Percentiles rank a stretch among this genome's conserved stretches.
Conservation (phyloP, 1,140 invertebrate species). For the Leguminivora glycinivorella region DNA sequence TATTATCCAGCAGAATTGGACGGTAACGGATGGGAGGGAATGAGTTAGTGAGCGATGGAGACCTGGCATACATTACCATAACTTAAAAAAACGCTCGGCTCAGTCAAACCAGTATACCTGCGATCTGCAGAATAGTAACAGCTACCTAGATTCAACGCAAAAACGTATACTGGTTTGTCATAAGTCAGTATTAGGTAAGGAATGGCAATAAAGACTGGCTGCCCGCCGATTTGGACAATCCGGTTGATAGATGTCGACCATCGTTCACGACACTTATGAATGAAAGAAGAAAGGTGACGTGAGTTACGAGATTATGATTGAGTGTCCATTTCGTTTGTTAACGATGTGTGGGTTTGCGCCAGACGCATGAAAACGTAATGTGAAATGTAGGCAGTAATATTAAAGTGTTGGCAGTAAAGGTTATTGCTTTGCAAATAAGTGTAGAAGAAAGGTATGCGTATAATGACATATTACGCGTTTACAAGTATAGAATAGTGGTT, state of each 20-base stretch:
- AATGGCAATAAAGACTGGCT: neutral
- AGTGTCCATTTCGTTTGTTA: neutral
- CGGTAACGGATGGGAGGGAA: conserved; percentile 18
- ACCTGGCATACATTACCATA: neutral
- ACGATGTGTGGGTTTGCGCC: neutral
- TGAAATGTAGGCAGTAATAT: no score
- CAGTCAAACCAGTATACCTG: neutral
- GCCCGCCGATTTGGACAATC: conserved; percentile 2
- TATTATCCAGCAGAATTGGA: conserved; percentile 24
- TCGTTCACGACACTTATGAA: conserved; percentile 9
- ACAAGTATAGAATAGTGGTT: no score
- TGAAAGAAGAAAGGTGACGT: neutral
- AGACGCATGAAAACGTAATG: neutral
- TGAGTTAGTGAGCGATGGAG: conserved; percentile 23
- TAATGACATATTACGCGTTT: no score
- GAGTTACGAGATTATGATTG: conserved; percentile 6
- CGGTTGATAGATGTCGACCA: neutral
- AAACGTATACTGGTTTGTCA: neutral
- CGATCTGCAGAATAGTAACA: neutral
- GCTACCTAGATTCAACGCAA: neutral
- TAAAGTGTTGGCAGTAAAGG: no score
- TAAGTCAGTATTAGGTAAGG: neutral
- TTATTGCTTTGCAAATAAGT: no score
- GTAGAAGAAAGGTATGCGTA: no score
- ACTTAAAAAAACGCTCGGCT: neutral